Conservation (phyloP, 2,888 invertebrate species). For the Epirrita christyi region DNA sequence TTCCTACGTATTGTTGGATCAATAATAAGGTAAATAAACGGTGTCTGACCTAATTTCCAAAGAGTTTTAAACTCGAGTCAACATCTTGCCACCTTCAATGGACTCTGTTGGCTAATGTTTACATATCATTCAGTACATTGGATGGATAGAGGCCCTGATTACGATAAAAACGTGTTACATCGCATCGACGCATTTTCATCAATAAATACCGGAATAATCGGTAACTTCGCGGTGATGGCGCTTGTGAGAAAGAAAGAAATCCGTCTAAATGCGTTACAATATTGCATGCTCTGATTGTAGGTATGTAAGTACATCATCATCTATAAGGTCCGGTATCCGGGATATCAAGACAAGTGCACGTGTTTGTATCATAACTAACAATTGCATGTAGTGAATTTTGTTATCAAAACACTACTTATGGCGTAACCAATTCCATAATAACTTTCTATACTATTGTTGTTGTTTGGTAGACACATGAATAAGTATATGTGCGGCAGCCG, state of each 20-base stretch:
- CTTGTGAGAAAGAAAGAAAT: not conserved
- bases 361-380: not conserved
- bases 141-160: slow-evolving; percentile 31
- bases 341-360: slow-evolving; percentile 6
- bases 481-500: too few relatives aligned
- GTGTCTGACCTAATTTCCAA: slow-evolving; percentile 44
- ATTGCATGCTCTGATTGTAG: not conserved
- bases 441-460: not conserved
- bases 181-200: slow-evolving; percentile 2
- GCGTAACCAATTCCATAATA: not conserved
- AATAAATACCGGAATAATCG: not conserved
- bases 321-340: too few relatives aligned
- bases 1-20: slow-evolving; percentile 24
- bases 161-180: slow-evolving; percentile 9
- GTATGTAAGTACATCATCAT: not conserved
- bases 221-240: not conserved
- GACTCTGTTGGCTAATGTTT: slow-evolving; percentile 50
- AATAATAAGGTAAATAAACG: slow-evolving; percentile 24
- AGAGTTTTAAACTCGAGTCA: slow-evolving; percentile 36
- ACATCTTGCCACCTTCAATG: slow-evolving; percentile 67
- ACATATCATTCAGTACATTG: slow-evolving; percentile 39
- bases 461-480: too few relatives aligned
- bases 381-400: not conserved
- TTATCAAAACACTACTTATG: not conserved
- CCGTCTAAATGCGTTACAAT: not conserved